Conservation (phyloP, 2,888 invertebrate genomes). For the Alentia gelatinosa region DNA sequence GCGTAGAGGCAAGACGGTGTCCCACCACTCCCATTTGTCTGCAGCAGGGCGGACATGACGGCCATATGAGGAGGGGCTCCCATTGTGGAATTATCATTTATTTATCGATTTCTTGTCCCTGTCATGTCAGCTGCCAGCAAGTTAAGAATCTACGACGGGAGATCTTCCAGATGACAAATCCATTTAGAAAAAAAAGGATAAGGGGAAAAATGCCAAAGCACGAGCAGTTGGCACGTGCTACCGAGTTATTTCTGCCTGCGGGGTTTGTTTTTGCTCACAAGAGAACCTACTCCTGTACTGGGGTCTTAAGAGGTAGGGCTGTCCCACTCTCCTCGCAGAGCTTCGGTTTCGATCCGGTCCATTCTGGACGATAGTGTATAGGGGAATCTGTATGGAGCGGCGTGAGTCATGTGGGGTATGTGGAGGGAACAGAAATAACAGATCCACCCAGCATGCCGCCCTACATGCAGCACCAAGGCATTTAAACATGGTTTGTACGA, state of each 20-base stretch:
- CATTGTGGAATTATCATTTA: constrained; percentile 15
- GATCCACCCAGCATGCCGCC: not conserved
- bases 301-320: not conserved
- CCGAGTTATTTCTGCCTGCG: not conserved
- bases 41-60: not conserved
- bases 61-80: not conserved
- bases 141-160: constrained; percentile 35
- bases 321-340: not conserved
- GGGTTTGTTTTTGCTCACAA: not conserved
- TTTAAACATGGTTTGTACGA: not conserved
- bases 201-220: not conserved
- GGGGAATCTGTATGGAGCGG: not conserved
- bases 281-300: not conserved
- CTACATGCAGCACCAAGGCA: not conserved
- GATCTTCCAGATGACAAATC: constrained; percentile 45
- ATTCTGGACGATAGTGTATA: too few relatives aligned
- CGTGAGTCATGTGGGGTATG: not conserved
- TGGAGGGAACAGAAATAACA: not conserved
- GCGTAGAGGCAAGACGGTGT: not conserved
- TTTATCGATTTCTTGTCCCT: constrained; percentile 12
- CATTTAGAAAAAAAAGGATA: not conserved
- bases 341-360: too few relatives aligned
- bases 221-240: not conserved
- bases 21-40: not conserved
- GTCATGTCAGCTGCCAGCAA: not conserved